Conservation (phyloP, 2,113 vertebrate genomes). For the Triplophysa rosa region DNA sequence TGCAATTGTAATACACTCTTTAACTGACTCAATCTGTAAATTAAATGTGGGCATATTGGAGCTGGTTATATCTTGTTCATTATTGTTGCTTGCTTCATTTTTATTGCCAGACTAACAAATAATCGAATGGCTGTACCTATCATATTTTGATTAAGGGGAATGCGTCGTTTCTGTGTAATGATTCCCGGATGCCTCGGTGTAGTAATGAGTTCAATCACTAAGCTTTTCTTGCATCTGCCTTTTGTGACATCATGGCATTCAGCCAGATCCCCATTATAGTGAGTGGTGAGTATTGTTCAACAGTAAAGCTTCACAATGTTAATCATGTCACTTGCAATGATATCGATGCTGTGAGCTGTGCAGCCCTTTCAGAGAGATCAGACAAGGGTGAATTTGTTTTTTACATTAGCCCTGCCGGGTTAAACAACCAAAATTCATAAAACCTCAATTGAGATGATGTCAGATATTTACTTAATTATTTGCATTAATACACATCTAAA, state of each 20-base stretch:
- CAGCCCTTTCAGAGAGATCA: conserved; percentile 8
- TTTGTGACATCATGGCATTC: conserved; percentile 41
- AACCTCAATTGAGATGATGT: too few relatives aligned
- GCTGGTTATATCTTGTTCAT: conserved; percentile 31
- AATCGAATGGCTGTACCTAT: conserved; percentile 26
- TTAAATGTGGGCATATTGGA: conserved; percentile 23
- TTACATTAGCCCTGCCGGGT: neutral
- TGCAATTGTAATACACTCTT: neutral
- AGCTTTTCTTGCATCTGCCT: conserved; percentile 33
- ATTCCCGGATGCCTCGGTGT: neutral
- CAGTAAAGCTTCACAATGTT: conserved; percentile 27
- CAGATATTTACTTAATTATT: too few relatives aligned
- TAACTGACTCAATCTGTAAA: conserved; percentile 26
- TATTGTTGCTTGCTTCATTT: conserved; percentile 6
- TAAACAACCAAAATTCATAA: neutral
- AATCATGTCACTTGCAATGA: conserved; percentile 36
- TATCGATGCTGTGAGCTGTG: conserved; percentile 27
- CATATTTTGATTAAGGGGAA: conserved; percentile 31
- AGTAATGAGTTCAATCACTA: conserved; percentile 41
- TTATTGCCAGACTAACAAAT: conserved; percentile 36
- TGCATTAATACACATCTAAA: too few relatives aligned
- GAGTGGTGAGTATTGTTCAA: conserved; percentile 44
- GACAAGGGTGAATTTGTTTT: conserved; percentile 36
- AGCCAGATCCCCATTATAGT: conserved; percentile 47
- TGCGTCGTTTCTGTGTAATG: neutral